phyloP scores from a whole-genome alignment of 2,888 invertebrate genomes.

The Dicycla oo region DNA sequence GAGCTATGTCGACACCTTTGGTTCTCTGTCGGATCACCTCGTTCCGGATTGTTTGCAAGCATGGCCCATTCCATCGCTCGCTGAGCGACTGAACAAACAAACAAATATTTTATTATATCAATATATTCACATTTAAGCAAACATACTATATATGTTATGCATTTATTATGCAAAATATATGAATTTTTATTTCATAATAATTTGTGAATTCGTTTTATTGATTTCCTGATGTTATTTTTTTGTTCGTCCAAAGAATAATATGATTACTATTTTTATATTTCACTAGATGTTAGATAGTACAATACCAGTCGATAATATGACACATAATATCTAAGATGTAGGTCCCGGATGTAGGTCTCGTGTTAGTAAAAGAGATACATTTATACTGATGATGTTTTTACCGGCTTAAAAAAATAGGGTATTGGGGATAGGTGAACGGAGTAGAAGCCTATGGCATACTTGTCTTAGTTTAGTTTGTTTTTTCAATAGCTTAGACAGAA shows the following conservation, averaged over 20 bases:
- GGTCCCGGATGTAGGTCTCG: too few species aligned
- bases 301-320: too few species aligned
- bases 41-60: background rate
- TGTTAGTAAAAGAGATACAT: too few species aligned
- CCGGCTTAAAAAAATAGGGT: too few species aligned
- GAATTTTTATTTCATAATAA: constrained; percentile 44
- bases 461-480: too few species aligned
- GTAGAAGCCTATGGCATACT: too few species aligned
- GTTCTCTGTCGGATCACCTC: background rate
- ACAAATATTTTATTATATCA: background rate
- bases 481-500: too few species aligned
- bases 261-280: background rate
- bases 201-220: constrained; percentile 54
- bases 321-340: too few species aligned
- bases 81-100: constrained; percentile 12
- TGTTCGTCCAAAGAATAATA: constrained; percentile 21
- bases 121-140: constrained; percentile 19
- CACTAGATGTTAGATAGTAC: background rate
- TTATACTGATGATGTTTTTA: too few species aligned
- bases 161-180: constrained; percentile 40
- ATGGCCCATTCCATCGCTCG: background rate
- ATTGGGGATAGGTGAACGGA: too few species aligned
- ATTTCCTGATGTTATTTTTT: constrained; percentile 1
- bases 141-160: constrained; percentile 38
- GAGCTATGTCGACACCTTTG: background rate